Base-by-base conservation (phyloP, 2,888 invertebrate genomes). In the Archips crataeganus region DNA sequence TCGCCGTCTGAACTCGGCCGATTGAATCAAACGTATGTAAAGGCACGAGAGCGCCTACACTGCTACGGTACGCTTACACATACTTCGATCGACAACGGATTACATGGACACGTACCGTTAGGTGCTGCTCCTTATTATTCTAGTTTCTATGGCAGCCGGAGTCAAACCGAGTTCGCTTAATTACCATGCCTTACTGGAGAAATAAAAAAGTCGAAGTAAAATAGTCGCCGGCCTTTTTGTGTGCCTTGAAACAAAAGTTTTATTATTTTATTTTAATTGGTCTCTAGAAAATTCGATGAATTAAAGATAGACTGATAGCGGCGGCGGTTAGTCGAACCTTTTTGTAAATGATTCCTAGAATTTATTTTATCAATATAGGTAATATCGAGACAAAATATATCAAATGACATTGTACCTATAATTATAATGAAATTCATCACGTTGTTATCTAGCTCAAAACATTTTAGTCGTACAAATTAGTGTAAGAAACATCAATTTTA, bases 101-200 rank as follows among this genome's bases (percentile, higher is more conserved):
- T n/a, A n/a, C 23, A 23, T 23, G 23, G 23, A 23, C 23, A 23
- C 23, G 23, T 23, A 23, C 23, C 23, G 23, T 39, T 39, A 39
- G 6, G 39, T 39, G 39, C 5, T 39, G 39, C 5, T 49, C 4
- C 4, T 49, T 49, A n/a, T 5, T n/a, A 13, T 49, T 49, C 4
- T 76, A 80, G 82, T 80, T 85, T 87, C 84, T 85, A 86, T 82
- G 85, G 87, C 84, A 82, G 84, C 79, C 79, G 79, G 80, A 83
- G 80, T 79, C 84, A 79, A 83, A 84, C 84, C 85, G 81, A 83
- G 85, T 82, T 81, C 80, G 77, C 87, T 89, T 92, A 92, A 92
- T 91, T 92, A 91, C 87, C 86, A 84, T 87, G 85, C 87, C 85
- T 85, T 84, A 80, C 82, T 82, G 82, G 79, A 79, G 79, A 83